Percentiles rank a stretch among this genome's conserved stretches.
These are phyloP conservation scores for Brachyhypopomus occidentalis DNA, from an alignment of 2,113 vertebrate genomes.

Conservation along the genomic window DNA sequence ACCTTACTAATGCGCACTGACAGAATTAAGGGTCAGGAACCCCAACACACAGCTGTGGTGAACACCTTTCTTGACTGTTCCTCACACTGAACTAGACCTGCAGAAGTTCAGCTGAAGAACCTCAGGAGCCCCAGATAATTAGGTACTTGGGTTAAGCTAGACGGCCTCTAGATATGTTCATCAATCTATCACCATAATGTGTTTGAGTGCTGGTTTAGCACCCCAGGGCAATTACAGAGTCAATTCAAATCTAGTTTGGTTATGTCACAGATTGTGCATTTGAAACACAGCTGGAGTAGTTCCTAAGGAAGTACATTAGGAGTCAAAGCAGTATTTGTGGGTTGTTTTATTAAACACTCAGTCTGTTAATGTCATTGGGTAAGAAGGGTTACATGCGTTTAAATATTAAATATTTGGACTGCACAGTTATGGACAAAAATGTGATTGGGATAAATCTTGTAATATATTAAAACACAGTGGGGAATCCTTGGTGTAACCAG, in stretches of 20 bases:
- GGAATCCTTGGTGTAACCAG: too few species aligned
- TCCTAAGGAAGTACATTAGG: neutral
- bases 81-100: neutral
- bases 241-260: neutral
- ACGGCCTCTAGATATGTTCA: slow-evolving; percentile 1
- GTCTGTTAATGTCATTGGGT: neutral
- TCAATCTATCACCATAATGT: slow-evolving; percentile 11
- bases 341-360: neutral
- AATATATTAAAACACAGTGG: too few species aligned
- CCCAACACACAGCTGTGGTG: neutral
- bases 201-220: slow-evolving; percentile 24
- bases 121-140: neutral
- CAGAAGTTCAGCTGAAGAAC: neutral
- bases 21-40: neutral
- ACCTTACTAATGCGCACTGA: neutral
- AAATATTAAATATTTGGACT: too few species aligned
- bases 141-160: slow-evolving; percentile 1
- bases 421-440: too few species aligned
- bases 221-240: neutral
- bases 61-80: neutral
- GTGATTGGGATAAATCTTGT: too few species aligned
- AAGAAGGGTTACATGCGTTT: neutral
- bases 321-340: neutral
- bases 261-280: neutral
- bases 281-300: neutral